Conservation (phyloP, 92 coral and sea anemone genomes). For the Epizoanthus scotinus region DNA sequence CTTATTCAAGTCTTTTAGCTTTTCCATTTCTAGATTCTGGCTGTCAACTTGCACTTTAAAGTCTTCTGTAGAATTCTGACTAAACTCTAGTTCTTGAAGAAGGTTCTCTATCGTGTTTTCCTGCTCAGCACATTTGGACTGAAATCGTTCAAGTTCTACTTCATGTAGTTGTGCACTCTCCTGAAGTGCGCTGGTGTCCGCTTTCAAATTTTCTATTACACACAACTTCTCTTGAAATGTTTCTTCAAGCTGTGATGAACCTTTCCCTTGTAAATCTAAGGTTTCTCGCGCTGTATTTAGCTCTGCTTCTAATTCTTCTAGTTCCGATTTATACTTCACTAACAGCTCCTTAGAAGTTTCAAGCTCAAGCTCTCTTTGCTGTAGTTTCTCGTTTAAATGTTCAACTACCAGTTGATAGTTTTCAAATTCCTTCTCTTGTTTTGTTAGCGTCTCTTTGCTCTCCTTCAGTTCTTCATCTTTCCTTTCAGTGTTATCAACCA, state of each 20-base stretch:
- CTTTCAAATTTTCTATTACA: conserved; percentile 46
- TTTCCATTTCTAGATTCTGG: conserved; percentile 63
- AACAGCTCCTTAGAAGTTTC: conserved; percentile 51
- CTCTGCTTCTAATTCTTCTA: conserved; percentile 55
- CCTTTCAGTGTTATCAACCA: conserved; percentile 44
- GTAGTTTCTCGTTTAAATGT: conserved; percentile 62
- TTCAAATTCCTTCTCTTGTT: conserved; percentile 68
- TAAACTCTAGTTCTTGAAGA: conserved; percentile 45
- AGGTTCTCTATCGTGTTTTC: conserved; percentile 51
- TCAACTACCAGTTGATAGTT: conserved; percentile 61
- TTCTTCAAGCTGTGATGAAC: conserved; percentile 49
- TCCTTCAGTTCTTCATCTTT: conserved; percentile 53
- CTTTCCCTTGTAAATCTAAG: conserved; percentile 53
- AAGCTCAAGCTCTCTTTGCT: conserved; percentile 57
- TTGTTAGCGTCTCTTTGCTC: conserved; percentile 37
- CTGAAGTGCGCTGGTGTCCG: conserved; percentile 55
- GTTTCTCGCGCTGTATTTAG: conserved; percentile 42
- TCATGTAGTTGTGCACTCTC: conserved; percentile 48
- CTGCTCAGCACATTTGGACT: conserved; percentile 41
- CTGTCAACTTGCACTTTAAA: conserved; percentile 46
- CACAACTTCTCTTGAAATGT: conserved; percentile 61
- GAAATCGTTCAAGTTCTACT: conserved; percentile 36
- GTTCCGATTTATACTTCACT: conserved; percentile 51
- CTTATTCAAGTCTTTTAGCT: conserved; percentile 42
- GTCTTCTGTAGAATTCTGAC: conserved; percentile 25